phyloP scores from a whole-genome alignment of 1,140 invertebrate species.

The Neomicropteryx cornuta region DNA sequence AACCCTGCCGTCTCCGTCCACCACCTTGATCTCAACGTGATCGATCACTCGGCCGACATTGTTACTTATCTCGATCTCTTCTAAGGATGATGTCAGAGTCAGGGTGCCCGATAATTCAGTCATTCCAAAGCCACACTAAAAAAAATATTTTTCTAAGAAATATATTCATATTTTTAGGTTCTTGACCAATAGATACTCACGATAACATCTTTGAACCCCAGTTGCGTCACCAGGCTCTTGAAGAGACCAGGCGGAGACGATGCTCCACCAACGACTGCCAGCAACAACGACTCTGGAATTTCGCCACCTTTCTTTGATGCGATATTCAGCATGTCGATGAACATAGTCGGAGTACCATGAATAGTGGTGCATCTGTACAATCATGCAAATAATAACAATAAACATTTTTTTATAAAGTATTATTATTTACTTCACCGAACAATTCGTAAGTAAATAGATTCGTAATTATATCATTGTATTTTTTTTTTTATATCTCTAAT shows the following conservation, averaged over 20 bases:
- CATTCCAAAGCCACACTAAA: conserved; percentile 74
- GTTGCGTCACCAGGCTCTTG: conserved; percentile 43
- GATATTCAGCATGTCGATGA: conserved; percentile 66
- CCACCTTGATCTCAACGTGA: conserved; percentile 56
- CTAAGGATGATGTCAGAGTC: conserved; percentile 55
- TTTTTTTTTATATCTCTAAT: too few relatives aligned
- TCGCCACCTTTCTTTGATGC: conserved; percentile 35
- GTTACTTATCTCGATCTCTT: conserved; percentile 52
- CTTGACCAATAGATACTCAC: conserved; percentile 21
- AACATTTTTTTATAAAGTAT: too few relatives aligned
- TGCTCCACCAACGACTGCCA: conserved; percentile 65
- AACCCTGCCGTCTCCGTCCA: conserved; percentile 56
- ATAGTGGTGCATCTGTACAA: conserved; percentile 66
- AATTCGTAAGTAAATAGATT: too few relatives aligned
- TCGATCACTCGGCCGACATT: conserved; percentile 71
- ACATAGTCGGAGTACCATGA: conserved; percentile 96
- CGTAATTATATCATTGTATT: too few relatives aligned
- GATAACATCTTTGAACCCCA: conserved; percentile 33
- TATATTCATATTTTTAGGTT: conserved; percentile 1
- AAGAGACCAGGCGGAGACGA: conserved; percentile 63
- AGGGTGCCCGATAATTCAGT: conserved; percentile 75
- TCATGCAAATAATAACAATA: too few relatives aligned
- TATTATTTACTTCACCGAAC: too few relatives aligned
- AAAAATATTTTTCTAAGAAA: conserved; percentile 7
- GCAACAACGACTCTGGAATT: conserved; percentile 31